Evolutionary conservation across 1,140 invertebrate genomes (phyloP).

Genomic region (Drosophila fuyamai): DNA sequence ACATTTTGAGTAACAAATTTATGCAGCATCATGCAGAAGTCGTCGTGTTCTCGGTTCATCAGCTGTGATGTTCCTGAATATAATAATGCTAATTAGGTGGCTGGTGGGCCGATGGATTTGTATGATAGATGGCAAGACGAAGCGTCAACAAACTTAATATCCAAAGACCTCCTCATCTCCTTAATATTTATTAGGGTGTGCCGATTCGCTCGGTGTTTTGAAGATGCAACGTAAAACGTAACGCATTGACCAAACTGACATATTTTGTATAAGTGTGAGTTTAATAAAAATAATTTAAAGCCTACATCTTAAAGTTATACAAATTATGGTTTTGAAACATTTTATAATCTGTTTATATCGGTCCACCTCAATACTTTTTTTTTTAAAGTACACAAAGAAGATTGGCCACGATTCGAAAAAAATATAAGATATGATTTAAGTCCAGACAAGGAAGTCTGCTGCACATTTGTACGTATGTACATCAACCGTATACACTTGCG

Average conservation of each 20-base stretch:
- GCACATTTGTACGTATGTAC: slow-evolving; percentile 1
- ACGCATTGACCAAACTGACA: not conserved
- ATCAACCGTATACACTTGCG: slow-evolving; percentile 19
- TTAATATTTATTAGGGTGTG: slow-evolving; percentile 2
- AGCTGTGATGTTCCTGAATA: slow-evolving; percentile 16
- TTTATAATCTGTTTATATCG: not conserved
- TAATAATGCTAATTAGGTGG: slow-evolving; percentile 30
- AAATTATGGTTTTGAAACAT: not conserved
- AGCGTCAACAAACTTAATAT: slow-evolving; percentile 7
- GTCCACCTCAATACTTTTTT: not conserved
- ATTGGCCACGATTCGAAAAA: not conserved
- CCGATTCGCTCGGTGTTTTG: not conserved
- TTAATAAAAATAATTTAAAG: not conserved
- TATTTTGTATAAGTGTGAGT: not conserved
- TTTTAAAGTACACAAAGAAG: not conserved
- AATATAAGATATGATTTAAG: not conserved
- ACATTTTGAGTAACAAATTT: slow-evolving; percentile 49
- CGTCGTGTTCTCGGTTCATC: slow-evolving; percentile 10
- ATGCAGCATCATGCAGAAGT: slow-evolving; percentile 31
- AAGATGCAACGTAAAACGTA: too few species aligned
- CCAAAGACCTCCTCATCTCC: not conserved
- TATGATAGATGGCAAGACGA: slow-evolving; percentile 20
- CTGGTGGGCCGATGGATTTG: slow-evolving; percentile 1
- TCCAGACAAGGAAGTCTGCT: slow-evolving; percentile 21
- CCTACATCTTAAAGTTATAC: not conserved